phyloP scores from a whole-genome alignment of 2,888 invertebrate species.

The Zygaena filipendulae region DNA sequence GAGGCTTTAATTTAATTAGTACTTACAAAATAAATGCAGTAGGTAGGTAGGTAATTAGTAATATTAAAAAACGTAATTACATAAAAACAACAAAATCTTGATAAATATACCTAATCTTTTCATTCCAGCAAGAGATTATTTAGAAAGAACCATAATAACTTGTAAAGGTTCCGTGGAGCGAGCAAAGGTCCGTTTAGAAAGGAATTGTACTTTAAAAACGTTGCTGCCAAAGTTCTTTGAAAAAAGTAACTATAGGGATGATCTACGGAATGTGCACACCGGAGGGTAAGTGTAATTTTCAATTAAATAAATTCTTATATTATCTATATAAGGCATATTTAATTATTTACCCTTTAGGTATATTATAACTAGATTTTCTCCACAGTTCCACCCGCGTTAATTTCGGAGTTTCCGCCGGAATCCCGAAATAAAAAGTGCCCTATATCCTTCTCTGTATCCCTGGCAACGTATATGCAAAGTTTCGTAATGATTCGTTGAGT shows the following conservation, averaged over 20 bases:
- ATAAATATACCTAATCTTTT: too few species aligned
- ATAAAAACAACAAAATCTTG: too few species aligned
- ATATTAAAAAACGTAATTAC: too few species aligned
- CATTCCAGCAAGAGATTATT: slow-evolving; percentile 24
- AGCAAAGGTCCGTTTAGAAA: slow-evolving; percentile 27
- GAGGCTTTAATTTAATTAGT: too few species aligned
- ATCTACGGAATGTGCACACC: not conserved
- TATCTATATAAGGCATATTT: not conserved
- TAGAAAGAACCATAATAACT: slow-evolving; percentile 24
- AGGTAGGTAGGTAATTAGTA: too few species aligned
- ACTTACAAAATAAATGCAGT: too few species aligned
- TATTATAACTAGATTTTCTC: not conserved
- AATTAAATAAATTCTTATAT: not conserved
- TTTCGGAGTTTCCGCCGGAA: not conserved
- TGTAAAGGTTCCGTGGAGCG: slow-evolving; percentile 30
- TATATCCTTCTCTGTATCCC: too few species aligned
- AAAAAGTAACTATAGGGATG: slow-evolving; percentile 5
- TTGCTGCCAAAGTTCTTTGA: slow-evolving; percentile 21
- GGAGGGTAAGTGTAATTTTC: not conserved
- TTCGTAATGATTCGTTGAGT: too few species aligned
- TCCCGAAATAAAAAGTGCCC: too few species aligned
- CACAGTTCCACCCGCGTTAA: not conserved
- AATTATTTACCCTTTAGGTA: too few species aligned
- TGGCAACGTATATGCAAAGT: too few species aligned
- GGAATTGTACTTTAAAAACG: slow-evolving; percentile 24